Evolutionary conservation across 2,888 invertebrate genomes (phyloP).

Genomic region (Cremastinae sp.): DNA sequence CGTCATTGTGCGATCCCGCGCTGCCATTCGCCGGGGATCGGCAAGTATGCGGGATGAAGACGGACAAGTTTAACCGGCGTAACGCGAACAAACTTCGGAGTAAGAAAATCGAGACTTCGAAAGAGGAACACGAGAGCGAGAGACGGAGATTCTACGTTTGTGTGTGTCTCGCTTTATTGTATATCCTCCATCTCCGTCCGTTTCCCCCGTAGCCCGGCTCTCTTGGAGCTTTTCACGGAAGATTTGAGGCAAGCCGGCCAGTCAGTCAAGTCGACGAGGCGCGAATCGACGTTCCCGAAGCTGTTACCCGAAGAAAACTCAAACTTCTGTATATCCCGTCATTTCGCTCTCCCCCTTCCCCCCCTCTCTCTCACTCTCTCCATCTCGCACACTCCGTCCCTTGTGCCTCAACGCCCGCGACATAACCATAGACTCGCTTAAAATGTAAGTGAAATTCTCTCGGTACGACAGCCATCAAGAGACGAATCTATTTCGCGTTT

Average conservation of each 20-base stretch:
- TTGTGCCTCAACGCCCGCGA: no score
- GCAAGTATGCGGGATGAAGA: constrained; percentile 33
- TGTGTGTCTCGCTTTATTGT: constrained; percentile 24
- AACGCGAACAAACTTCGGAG: constrained; percentile 10
- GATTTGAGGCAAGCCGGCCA: constrained; percentile 60
- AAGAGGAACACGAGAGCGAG: constrained; percentile 22
- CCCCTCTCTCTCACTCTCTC: constrained; percentile 6
- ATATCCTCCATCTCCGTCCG: constrained; percentile 25
- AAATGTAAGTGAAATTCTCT: constrained; percentile 5
- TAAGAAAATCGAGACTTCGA: constrained; percentile 29
- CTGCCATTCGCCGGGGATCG: constrained; percentile 53
- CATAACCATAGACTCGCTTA: no score
- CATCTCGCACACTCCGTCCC: no score
- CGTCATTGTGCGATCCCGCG: neutral
- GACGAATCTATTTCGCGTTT: neutral
- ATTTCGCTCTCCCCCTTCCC: constrained; percentile 5
- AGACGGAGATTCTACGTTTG: constrained; percentile 38
- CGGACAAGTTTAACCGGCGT: constrained; percentile 27
- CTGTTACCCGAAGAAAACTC: constrained; percentile 52
- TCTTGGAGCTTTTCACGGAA: constrained; percentile 60
- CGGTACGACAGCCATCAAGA: constrained; percentile 29
- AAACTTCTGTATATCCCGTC: constrained; percentile 12
- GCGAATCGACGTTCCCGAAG: constrained; percentile 63
- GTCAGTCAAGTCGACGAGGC: constrained; percentile 63
- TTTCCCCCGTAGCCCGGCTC: constrained; percentile 8